Evolutionary conservation across 2,113 vertebrate species (phyloP).

Genomic region (Chamaetylas fuelleborni): DNA sequence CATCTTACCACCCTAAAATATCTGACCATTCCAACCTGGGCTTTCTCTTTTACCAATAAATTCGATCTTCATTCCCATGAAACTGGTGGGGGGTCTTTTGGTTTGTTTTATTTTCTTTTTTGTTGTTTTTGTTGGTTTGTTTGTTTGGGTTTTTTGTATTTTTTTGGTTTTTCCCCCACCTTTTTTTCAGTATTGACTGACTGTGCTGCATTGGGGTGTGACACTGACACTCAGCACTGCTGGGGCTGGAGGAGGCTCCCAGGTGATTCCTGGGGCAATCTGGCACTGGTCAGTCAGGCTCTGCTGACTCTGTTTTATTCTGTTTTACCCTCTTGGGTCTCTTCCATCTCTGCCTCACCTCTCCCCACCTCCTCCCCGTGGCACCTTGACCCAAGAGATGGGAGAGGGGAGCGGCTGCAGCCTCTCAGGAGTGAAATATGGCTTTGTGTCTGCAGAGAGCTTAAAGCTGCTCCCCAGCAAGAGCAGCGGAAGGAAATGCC

Average conservation of each 20-base stretch:
- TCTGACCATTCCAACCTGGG: background rate
- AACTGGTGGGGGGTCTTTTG: background rate
- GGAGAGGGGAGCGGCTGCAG: background rate
- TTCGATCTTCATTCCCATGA: background rate
- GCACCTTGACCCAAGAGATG: conserved; percentile 1
- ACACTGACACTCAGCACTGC: background rate
- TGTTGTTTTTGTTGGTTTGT: too few species aligned
- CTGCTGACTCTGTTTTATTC: background rate
- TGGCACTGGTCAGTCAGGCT: background rate
- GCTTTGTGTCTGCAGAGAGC: conserved; percentile 52
- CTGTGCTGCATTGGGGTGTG: background rate
- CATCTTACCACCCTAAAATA: background rate
- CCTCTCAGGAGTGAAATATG: conserved; percentile 36
- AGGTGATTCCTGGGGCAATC: background rate
- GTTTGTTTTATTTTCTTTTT: too few species aligned
- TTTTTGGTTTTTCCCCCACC: background rate
- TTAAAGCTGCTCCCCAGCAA: conserved; percentile 58
- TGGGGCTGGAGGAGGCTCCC: background rate
- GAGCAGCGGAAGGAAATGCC: conserved; percentile 62
- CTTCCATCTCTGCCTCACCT: background rate
- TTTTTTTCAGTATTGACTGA: background rate
- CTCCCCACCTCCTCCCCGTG: background rate
- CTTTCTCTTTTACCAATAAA: background rate
- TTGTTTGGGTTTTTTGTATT: background rate
- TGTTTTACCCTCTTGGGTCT: background rate